Evolutionary conservation across 1,140 invertebrate species (phyloP).

Genomic region (Episyrphus balteatus): DNA sequence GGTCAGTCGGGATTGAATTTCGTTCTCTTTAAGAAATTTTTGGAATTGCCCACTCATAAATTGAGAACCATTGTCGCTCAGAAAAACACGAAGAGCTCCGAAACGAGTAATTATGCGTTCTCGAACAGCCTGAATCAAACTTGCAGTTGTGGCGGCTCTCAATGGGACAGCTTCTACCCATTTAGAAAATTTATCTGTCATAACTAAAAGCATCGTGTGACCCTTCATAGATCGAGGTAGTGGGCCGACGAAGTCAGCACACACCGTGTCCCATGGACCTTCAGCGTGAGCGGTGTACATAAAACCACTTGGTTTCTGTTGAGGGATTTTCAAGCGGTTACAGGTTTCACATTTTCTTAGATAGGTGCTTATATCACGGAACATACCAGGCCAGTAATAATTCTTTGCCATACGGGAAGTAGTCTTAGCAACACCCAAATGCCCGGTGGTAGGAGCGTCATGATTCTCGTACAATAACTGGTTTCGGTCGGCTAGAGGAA

Average conservation of each 20-base stretch:
- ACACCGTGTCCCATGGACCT: background rate
- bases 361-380: slow-evolving; percentile 13
- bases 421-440: slow-evolving; percentile 20
- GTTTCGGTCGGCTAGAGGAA: slow-evolving; percentile 9
- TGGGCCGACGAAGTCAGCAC: slow-evolving; percentile 1
- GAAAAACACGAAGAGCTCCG: background rate
- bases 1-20: too few species aligned
- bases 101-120: background rate
- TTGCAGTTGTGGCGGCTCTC: background rate
- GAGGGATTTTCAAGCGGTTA: slow-evolving; percentile 21
- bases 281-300: too few species aligned
- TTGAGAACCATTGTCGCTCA: slow-evolving; percentile 1
- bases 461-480: slow-evolving; percentile 17
- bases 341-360: slow-evolving; percentile 15
- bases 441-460: slow-evolving; percentile 17
- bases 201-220: background rate
- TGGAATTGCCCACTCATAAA: background rate
- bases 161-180: background rate
- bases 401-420: slow-evolving; percentile 8
- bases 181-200: slow-evolving; percentile 1
- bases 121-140: background rate
- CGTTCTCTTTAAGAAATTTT: too few species aligned
- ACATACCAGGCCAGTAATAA: slow-evolving; percentile 26
- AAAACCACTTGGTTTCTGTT: slow-evolving; percentile 19
- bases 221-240: background rate